phyloP scores from a whole-genome alignment of 2,888 invertebrate species.

The Luperina nickerlii region DNA sequence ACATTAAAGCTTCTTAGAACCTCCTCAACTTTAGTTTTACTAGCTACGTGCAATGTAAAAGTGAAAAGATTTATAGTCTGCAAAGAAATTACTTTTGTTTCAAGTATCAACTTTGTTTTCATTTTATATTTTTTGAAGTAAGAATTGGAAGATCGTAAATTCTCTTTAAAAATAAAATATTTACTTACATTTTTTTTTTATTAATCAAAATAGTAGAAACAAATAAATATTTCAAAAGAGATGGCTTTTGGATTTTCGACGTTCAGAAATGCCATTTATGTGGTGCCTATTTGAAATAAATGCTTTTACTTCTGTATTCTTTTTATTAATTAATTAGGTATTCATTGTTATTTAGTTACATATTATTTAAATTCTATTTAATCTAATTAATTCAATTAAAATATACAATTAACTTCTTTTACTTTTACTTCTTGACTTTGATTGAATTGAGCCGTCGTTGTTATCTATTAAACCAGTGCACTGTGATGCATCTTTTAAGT shows the following conservation, averaged over 20 bases:
- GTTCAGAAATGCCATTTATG: too few species aligned
- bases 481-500: conserved; percentile 15
- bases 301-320: too few species aligned
- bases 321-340: too few species aligned
- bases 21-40: conserved; percentile 36
- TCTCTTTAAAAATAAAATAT: background rate
- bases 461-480: background rate
- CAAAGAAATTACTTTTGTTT: conserved; percentile 13
- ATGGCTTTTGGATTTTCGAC: too few species aligned
- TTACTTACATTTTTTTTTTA: background rate
- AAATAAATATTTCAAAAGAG: background rate
- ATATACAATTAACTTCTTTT: too few species aligned
- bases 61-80: conserved; percentile 45
- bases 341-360: too few species aligned
- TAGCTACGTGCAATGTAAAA: conserved; percentile 13
- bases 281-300: too few species aligned
- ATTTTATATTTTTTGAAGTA: background rate
- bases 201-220: background rate
- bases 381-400: too few species aligned
- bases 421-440: too few species aligned
- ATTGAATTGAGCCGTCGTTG: background rate
- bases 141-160: background rate
- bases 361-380: too few species aligned
- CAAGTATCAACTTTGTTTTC: conserved; percentile 34
- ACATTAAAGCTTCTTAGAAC: conserved; percentile 20